These are phyloP conservation scores for Ectemnius cavifrons DNA, from an alignment of 2,888 invertebrate species.

Conservation along the genomic window DNA sequence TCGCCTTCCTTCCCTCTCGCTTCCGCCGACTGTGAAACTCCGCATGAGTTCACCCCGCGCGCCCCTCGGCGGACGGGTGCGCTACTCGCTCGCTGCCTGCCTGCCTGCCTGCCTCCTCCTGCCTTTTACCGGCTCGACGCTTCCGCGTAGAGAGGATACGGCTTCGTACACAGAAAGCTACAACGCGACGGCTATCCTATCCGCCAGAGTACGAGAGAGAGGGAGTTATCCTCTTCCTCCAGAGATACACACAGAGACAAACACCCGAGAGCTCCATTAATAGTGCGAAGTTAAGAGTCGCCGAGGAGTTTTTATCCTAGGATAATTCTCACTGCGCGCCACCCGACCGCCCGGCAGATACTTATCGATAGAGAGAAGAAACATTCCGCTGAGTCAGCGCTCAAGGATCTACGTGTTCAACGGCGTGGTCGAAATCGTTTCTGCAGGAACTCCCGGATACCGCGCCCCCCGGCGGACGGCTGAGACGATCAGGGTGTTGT, in stretches of 20 bases:
- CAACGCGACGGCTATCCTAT: conserved; percentile 5
- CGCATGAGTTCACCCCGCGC: background rate
- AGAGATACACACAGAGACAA: background rate
- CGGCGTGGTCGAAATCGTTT: conserved; percentile 53
- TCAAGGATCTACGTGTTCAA: conserved; percentile 63
- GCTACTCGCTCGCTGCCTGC: conserved; percentile 5
- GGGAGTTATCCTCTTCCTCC: background rate
- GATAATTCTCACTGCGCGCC: conserved; percentile 42
- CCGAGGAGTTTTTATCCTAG: conserved; percentile 47
- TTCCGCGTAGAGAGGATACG: conserved; percentile 55
- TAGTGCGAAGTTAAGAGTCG: conserved; percentile 39
- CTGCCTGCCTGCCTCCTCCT: conserved; percentile 33
- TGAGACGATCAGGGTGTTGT: background rate
- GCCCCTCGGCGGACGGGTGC: conserved; percentile 1
- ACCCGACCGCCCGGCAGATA: conserved; percentile 41
- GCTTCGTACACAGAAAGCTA: conserved; percentile 23
- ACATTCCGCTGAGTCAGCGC: conserved; percentile 62
- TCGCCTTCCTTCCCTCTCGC: conserved; percentile 8
- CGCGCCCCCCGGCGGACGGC: conserved; percentile 19
- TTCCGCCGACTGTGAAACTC: conserved; percentile 8
- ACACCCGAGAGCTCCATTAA: conserved; percentile 44
- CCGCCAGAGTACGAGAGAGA: conserved; percentile 14
- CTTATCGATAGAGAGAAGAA: conserved; percentile 59
- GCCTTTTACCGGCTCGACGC: conserved; percentile 48
- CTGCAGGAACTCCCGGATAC: conserved; percentile 54